phyloP scores from a whole-genome alignment of 2,113 vertebrate species.

The Pluvianellus socialis region DNA sequence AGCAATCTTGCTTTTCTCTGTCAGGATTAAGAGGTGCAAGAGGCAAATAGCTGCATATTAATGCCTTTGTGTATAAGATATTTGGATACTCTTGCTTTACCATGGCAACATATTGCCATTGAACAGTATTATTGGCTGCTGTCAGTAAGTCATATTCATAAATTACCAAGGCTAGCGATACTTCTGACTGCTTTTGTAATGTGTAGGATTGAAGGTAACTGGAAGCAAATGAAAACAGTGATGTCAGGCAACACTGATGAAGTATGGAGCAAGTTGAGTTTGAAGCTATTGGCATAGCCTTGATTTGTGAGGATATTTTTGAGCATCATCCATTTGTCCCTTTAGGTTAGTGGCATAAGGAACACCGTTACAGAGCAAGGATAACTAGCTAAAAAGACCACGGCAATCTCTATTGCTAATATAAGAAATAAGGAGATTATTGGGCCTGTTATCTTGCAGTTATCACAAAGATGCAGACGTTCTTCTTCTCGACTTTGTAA shows the following conservation, averaged over 20 bases:
- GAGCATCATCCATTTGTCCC: neutral
- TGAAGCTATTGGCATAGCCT: neutral
- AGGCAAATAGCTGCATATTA: conserved; percentile 8
- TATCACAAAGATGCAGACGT: neutral
- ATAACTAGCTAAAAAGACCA: neutral
- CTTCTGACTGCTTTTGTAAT: neutral
- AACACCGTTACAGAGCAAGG: neutral
- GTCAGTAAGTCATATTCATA: conserved; percentile 21
- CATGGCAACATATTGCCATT: conserved; percentile 25
- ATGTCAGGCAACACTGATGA: neutral
- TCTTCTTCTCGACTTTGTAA: neutral
- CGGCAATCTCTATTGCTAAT: neutral
- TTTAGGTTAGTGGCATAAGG: neutral
- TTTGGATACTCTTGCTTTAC: conserved; percentile 45
- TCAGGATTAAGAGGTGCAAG: conserved; percentile 7
- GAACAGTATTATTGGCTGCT: conserved; percentile 35
- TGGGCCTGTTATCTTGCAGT: neutral
- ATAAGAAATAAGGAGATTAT: neutral
- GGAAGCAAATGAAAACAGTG: neutral
- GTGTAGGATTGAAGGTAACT: neutral
- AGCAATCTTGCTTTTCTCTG: neutral
- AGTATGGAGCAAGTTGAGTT: neutral
- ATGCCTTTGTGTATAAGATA: conserved; percentile 16
- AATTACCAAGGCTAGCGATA: neutral
- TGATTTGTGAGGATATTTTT: neutral